phyloP scores from a whole-genome alignment of 1,140 invertebrate species.

The Dinoponera quadriceps region DNA sequence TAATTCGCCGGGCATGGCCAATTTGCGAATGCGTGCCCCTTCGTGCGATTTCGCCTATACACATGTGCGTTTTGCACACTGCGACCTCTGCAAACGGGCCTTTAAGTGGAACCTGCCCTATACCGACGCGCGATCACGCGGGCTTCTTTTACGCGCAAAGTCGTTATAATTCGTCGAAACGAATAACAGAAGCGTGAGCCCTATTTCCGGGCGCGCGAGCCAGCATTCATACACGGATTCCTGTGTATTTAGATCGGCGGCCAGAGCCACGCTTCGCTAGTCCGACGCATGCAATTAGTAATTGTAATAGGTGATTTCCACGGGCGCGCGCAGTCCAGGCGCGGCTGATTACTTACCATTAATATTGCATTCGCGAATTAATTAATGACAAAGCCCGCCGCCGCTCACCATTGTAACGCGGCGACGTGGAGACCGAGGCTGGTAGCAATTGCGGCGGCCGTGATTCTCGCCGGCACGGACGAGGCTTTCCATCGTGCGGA shows the following conservation, averaged over 20 bases:
- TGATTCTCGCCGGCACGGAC: conserved; percentile 33
- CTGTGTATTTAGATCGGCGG: conserved; percentile 44
- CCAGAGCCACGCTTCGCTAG: conserved; percentile 39
- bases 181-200: conserved; percentile 37
- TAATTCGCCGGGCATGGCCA: too few relatives aligned
- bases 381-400: conserved; percentile 80
- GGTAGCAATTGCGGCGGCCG: conserved; percentile 27
- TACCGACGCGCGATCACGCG: neutral
- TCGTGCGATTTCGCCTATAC: too few relatives aligned
- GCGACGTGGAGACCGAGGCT: conserved; percentile 14
- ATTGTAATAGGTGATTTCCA: conserved; percentile 80
- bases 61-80: too few relatives aligned
- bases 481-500: conserved; percentile 46
- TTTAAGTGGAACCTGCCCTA: too few relatives aligned
- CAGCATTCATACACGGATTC: conserved; percentile 24
- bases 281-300: conserved; percentile 76
- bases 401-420: conserved; percentile 72
- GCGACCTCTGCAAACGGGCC: too few relatives aligned
- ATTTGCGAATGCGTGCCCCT: too few relatives aligned
- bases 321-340: conserved; percentile 57
- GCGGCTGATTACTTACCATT: conserved; percentile 83
- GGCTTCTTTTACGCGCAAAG: conserved; percentile 22
- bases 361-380: conserved; percentile 83
- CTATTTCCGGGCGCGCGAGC: conserved; percentile 54
- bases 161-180: conserved; percentile 9